Conservation (phyloP, 2,797 vertebrate genomes). For the Alosa sapidissima region DNA sequence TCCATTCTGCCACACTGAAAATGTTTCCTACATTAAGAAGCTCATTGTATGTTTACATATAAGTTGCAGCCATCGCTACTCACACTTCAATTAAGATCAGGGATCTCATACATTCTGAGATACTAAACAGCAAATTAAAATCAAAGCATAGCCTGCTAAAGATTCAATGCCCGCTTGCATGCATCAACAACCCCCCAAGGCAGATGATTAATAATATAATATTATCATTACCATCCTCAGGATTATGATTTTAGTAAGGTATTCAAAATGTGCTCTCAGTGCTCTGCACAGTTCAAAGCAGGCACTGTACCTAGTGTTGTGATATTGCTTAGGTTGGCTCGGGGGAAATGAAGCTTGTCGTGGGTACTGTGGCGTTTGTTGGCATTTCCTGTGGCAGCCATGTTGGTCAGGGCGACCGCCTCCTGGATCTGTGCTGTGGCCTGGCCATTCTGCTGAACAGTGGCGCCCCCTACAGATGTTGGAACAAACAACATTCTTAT, state of each 20-base stretch:
- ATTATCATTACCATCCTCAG: no score
- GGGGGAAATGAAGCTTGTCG: conserved; percentile 78
- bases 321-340: conserved; percentile 79
- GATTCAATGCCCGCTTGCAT: no score
- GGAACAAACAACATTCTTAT: background rate
- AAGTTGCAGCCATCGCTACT: no score
- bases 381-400: conserved; percentile 60
- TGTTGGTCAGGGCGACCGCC: conserved; percentile 79
- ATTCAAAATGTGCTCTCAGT: no score
- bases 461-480: conserved; percentile 31
- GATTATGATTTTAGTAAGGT: no score
- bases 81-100: no score
- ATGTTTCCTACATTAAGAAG: background rate
- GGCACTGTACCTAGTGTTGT: conserved; percentile 77
- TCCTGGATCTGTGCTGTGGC: conserved; percentile 83
- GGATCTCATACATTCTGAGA: no score
- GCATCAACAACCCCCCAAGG: no score
- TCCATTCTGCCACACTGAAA: background rate
- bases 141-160: no score
- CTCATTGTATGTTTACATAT: no score
- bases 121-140: no score
- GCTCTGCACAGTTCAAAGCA: background rate
- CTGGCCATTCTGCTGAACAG: conserved; percentile 78
- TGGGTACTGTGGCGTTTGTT: conserved; percentile 79
- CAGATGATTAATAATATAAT: no score